Percentiles rank a stretch among this genome's conserved stretches.
These are phyloP conservation scores for Xylocopa sonorina DNA, from an alignment of 1,140 invertebrate genomes.

Conservation along the genomic window DNA sequence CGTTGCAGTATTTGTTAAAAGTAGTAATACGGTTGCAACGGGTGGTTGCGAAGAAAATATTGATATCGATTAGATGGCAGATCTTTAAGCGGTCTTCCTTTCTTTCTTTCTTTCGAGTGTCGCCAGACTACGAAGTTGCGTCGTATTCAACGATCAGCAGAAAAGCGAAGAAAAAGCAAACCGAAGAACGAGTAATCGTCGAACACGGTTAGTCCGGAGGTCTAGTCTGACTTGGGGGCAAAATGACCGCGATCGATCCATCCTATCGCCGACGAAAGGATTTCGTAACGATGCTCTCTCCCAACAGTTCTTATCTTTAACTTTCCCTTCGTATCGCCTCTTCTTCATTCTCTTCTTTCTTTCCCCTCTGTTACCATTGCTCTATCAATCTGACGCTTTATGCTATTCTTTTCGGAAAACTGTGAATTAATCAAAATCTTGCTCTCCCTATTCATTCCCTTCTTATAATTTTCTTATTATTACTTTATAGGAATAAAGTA, in stretches of 20 bases:
- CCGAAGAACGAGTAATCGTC: constrained; percentile 60
- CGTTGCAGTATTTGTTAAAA: too few species aligned
- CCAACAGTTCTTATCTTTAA: constrained; percentile 13
- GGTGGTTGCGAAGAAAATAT: not conserved
- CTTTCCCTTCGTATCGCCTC: not conserved
- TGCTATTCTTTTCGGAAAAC: constrained; percentile 13
- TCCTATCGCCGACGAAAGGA: constrained; percentile 61
- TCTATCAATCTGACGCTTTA: constrained; percentile 20
- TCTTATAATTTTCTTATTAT: too few species aligned
- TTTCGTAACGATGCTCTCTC: constrained; percentile 61
- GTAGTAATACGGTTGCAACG: not conserved
- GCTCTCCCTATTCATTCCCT: constrained; percentile 25
- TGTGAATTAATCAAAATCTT: too few species aligned
- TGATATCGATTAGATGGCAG: too few species aligned
- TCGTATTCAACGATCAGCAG: constrained; percentile 26
- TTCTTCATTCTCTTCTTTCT: not conserved
- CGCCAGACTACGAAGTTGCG: too few species aligned
- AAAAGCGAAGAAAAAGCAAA: constrained; percentile 20
- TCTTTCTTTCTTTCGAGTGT: too few species aligned
- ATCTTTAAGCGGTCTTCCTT: too few species aligned
- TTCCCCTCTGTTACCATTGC: constrained; percentile 36
- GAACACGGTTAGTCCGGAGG: constrained; percentile 50
- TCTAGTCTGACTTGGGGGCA: constrained; percentile 63
- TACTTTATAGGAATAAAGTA: too few species aligned
- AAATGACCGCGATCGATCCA: constrained; percentile 67